A percentile compares a stretch with the other conserved stretches of the same genome.
Conservation (phyloP, 2,888 invertebrate species). For the Nebria brevicollis region DNA sequence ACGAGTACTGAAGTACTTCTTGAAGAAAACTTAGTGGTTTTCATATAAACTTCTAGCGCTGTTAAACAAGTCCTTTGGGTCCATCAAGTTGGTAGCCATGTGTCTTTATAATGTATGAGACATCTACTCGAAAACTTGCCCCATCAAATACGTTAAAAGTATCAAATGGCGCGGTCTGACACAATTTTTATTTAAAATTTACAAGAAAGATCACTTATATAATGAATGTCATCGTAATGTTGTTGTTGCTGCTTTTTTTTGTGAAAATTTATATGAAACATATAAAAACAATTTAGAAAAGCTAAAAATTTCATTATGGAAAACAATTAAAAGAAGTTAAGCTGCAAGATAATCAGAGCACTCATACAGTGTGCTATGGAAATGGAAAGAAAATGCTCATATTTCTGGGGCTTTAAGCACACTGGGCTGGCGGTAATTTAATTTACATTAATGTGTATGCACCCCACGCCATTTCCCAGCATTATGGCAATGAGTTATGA, state of each 20-base stretch:
- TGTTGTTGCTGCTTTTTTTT: not conserved
- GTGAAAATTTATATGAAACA: not conserved
- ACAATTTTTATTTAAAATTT: not conserved
- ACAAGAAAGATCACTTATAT: not conserved
- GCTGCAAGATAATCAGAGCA: slow-evolving; percentile 20
- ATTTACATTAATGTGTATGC: slow-evolving; percentile 44
- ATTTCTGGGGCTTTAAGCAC: slow-evolving; percentile 36
- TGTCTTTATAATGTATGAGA: not conserved
- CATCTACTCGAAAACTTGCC: not conserved
- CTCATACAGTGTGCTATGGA: slow-evolving; percentile 20
- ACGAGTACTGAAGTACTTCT: slow-evolving; percentile 32
- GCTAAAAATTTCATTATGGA: slow-evolving; percentile 27
- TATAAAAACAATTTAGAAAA: not conserved
- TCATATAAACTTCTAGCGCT: slow-evolving; percentile 30
- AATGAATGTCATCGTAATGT: not conserved
- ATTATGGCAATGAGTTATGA: slow-evolving; percentile 35
- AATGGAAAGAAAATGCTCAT: slow-evolving; percentile 43
- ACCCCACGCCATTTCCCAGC: slow-evolving; percentile 11
- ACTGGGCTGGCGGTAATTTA: slow-evolving; percentile 29
- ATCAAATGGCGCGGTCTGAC: not conserved
- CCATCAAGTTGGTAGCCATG: slow-evolving; percentile 13
- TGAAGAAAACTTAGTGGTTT: slow-evolving; percentile 36
- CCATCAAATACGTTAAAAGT: not conserved
- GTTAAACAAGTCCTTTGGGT: slow-evolving; percentile 30
- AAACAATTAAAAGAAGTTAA: slow-evolving; percentile 35